phyloP scores from a whole-genome alignment of 2,888 invertebrate genomes.

The Achlya flavicornis region DNA sequence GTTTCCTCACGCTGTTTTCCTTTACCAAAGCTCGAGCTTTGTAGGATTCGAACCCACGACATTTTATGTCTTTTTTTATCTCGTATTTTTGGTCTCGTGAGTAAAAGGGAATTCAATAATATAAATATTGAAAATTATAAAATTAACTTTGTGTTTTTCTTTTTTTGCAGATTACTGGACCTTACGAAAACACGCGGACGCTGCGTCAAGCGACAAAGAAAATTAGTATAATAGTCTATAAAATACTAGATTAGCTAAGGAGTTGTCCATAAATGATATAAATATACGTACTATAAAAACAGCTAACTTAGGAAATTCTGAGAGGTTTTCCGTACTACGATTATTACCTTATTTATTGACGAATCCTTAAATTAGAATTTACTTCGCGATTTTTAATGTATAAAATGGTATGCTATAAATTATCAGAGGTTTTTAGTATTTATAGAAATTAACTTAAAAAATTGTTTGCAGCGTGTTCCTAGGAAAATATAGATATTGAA shows the following conservation, averaged over 20 bases:
- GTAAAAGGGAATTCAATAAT: too few species aligned
- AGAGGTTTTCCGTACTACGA: too few species aligned
- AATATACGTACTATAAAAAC: not conserved
- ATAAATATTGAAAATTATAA: conserved; percentile 11
- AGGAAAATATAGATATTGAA: conserved; percentile 10
- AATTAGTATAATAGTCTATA: conserved; percentile 51
- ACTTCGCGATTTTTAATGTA: conserved; percentile 11
- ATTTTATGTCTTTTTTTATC: too few species aligned
- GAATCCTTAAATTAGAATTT: conserved; percentile 22
- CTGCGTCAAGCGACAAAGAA: conserved; percentile 76
- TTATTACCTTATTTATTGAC: conserved; percentile 37
- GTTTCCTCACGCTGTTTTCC: too few species aligned
- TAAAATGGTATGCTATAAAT: conserved; percentile 22
- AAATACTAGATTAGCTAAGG: conserved; percentile 13
- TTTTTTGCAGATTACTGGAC: conserved; percentile 82
- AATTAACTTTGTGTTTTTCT: conserved; percentile 38
- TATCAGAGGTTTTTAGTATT: conserved; percentile 14
- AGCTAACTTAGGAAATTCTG: too few species aligned
- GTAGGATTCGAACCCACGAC: too few species aligned
- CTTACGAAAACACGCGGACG: conserved; percentile 72
- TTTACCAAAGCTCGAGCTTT: too few species aligned
- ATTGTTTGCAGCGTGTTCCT: conserved; percentile 29
- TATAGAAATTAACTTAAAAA: conserved; percentile 23
- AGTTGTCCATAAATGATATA: not conserved
- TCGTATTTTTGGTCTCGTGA: too few species aligned